phyloP scores from a whole-genome alignment of 2,888 invertebrate genomes.

The Limnephilus lunatus region DNA sequence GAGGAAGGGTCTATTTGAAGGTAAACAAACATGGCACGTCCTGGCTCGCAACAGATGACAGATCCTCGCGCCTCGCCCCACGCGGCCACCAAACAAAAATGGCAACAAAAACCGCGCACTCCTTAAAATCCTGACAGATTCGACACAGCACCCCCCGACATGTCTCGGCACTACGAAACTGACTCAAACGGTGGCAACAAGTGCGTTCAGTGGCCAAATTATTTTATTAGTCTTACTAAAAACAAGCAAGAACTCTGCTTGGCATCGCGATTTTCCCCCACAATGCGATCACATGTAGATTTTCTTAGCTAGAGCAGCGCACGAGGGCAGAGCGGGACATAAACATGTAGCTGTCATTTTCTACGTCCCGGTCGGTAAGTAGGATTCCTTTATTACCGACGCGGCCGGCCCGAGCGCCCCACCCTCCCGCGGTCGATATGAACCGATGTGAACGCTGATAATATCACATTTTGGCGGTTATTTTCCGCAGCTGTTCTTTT shows the following conservation, averaged over 20 bases:
- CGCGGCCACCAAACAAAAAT: constrained; percentile 39
- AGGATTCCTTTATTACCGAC: constrained; percentile 67
- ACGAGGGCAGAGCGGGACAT: constrained; percentile 55
- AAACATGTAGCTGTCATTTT: constrained; percentile 67
- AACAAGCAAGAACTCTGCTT: background rate
- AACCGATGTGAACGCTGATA: constrained; percentile 25
- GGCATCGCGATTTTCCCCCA: constrained; percentile 42
- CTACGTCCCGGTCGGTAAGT: constrained; percentile 73
- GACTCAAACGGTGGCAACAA: constrained; percentile 34
- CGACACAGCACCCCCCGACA: background rate
- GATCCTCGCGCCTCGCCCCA: constrained; percentile 51
- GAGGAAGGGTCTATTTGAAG: constrained; percentile 23
- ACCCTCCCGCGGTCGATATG: constrained; percentile 63
- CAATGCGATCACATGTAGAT: constrained; percentile 54
- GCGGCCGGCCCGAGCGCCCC: constrained; percentile 51
- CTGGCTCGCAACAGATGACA: constrained; percentile 58
- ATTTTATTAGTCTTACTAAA: constrained; percentile 16
- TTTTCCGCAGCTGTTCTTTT: constrained; percentile 28
- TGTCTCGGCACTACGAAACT: background rate
- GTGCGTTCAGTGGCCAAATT: constrained; percentile 10
- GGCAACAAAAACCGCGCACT: constrained; percentile 31
- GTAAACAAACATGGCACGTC: constrained; percentile 61
- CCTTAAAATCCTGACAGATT: constrained; percentile 9
- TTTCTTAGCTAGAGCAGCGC: constrained; percentile 52
- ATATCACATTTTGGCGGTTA: constrained; percentile 44